Base-by-base conservation (phyloP, 2,888 invertebrate species). In the Coleophora flavipennella region DNA sequence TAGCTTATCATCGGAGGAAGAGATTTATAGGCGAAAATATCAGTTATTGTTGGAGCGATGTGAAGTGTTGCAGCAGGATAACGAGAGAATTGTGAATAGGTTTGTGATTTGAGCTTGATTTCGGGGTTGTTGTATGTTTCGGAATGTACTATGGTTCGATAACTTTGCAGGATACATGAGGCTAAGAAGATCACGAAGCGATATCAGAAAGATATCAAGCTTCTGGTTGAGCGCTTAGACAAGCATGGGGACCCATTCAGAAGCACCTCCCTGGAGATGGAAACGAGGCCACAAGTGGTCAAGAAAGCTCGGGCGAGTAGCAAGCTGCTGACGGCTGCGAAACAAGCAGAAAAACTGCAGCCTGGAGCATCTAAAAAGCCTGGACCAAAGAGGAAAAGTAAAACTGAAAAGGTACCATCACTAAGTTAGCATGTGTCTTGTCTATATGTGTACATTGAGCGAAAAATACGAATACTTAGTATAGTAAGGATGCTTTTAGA, bases 1-100 rank as follows among this genome's bases (percentile, higher is more conserved):
- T 62, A 84, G 83, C 59, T 75, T 80, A 73, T 80, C 81, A 57
- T 74, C 79, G 40, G 90, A 90, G 62, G 88, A 89, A 52, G 89
- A 91, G 64, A 81, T 89, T 63, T 91, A 91, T 66, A 90, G 90
- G 59, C 88, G 89, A 66, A 92, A 92, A 77, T 92, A 91, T 68
- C 90, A 91, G 67, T 74, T 91, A 55, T 72, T 92, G 42, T 70
- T 91, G 48, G 91, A 91, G 65, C 88, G 91, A 85, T 92, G 92
- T 71, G 90, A 91, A 75, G 87, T 89, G 52, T 79, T 92, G 51
- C 92, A 92, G 63, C 91, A 91, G 87, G 90, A 91, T 62, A 92
- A 92, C 69, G 91, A 92, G 67, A 87, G 91, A 70, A 80, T 92
- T 50, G 89, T 92, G 42, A 87, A 87, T 74, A 87, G 88, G 88